Percentiles rank a stretch among this genome's conserved stretches.
Conservation (phyloP, 2,888 invertebrate genomes). For the Biston stratarius region DNA sequence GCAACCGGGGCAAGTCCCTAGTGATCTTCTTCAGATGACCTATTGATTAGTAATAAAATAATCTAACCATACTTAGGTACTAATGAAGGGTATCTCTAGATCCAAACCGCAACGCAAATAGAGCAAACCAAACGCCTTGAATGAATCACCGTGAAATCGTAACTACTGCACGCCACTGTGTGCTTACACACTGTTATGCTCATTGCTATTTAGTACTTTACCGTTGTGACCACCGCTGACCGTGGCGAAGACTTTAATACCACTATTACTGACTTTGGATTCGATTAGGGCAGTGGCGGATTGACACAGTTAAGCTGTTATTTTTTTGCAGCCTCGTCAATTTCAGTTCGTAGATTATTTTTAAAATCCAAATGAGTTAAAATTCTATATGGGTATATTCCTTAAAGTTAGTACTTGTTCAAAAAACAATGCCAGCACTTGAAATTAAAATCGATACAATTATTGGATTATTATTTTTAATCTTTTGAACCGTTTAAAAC, state of each 20-base stretch:
- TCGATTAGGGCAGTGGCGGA: background rate
- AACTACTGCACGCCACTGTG: slow-evolving; percentile 8
- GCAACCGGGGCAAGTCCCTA: too few species aligned
- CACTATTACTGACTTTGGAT: background rate
- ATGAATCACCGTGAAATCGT: slow-evolving; percentile 19
- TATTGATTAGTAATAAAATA: background rate
- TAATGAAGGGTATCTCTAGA: slow-evolving; percentile 15
- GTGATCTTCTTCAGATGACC: too few species aligned
- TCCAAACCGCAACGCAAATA: slow-evolving; percentile 23
- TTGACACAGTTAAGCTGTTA: too few species aligned
- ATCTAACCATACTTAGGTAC: background rate
- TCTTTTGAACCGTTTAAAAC: too few species aligned
- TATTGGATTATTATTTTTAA: too few species aligned
- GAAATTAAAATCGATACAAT: too few species aligned
- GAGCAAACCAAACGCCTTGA: slow-evolving; percentile 25
- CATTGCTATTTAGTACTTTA: background rate
- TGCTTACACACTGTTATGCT: background rate
- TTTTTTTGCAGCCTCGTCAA: too few species aligned
- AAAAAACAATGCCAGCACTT: too few species aligned
- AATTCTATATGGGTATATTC: too few species aligned
- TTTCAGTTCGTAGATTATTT: too few species aligned
- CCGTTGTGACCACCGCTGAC: background rate
- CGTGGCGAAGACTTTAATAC: background rate
- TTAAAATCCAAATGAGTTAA: too few species aligned
- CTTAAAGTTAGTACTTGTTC: too few species aligned